Evolutionary conservation across 2,113 vertebrate species (phyloP).

Genomic region (Saccopteryx leptura): DNA sequence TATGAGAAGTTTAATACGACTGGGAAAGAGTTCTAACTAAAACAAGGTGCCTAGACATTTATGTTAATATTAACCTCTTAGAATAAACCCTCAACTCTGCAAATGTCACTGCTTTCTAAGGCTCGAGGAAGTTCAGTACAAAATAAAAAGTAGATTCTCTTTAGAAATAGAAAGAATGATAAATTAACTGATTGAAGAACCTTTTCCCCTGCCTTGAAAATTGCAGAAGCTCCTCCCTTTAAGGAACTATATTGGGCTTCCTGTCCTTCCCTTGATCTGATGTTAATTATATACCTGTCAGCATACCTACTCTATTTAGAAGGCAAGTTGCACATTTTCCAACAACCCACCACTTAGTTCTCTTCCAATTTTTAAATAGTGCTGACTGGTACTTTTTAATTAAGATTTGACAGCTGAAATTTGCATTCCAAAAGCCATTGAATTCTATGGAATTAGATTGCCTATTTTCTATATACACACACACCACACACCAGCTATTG

Average conservation of each 20-base stretch:
- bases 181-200: slow-evolving; percentile 83
- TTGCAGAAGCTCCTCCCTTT: slow-evolving; percentile 77
- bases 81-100: background rate
- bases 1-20: background rate
- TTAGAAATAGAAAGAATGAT: slow-evolving; percentile 80
- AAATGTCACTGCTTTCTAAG: slow-evolving; percentile 74
- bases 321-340: slow-evolving; percentile 79
- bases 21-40: background rate
- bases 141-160: slow-evolving; percentile 63
- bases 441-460: slow-evolving; percentile 82
- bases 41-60: slow-evolving; percentile 7
- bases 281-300: slow-evolving; percentile 91
- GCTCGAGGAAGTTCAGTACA: slow-evolving; percentile 63
- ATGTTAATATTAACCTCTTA: slow-evolving; percentile 59
- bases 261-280: slow-evolving; percentile 85
- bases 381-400: slow-evolving; percentile 91
- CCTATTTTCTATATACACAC: slow-evolving; percentile 63
- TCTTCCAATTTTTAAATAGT: slow-evolving; percentile 89
- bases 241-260: slow-evolving; percentile 78
- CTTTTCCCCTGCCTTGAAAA: slow-evolving; percentile 70
- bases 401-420: slow-evolving; percentile 90
- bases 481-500: background rate
- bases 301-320: slow-evolving; percentile 86
- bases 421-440: slow-evolving; percentile 90
- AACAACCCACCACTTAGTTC: slow-evolving; percentile 90